A percentile compares a stretch with the other conserved stretches of the same genome.
Evolutionary conservation across 2,888 invertebrate genomes (phyloP).

Genomic region (Amiota minor): DNA sequence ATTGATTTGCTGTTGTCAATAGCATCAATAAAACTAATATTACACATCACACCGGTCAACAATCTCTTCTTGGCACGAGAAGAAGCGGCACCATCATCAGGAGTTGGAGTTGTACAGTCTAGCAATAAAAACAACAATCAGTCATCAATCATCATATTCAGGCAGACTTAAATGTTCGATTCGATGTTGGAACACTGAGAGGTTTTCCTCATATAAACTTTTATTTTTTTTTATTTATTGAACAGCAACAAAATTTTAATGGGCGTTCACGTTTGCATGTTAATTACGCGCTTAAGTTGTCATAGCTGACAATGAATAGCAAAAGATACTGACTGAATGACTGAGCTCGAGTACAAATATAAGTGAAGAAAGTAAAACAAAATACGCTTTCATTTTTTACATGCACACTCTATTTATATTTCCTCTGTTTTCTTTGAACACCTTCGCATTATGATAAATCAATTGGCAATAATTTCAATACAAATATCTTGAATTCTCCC

Average conservation of each 20-base stretch:
- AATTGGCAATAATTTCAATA: no score
- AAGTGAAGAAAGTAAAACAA: conserved; percentile 39
- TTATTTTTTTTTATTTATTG: background rate
- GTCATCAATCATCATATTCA: background rate
- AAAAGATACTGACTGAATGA: background rate
- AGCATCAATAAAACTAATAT: background rate
- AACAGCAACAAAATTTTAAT: conserved; percentile 2
- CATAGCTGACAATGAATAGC: conserved; percentile 7
- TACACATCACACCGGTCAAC: background rate
- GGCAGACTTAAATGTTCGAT: background rate
- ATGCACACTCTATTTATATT: background rate
- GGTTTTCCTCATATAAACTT: background rate
- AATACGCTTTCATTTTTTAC: conserved; percentile 56
- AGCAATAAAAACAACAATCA: background rate
- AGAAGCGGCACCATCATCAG: background rate
- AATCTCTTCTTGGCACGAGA: background rate
- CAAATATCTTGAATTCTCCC: no score
- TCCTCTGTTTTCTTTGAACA: no score
- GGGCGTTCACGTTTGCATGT: conserved; percentile 21
- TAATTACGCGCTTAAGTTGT: conserved; percentile 21
- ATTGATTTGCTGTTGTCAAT: no score
- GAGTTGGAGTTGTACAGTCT: background rate
- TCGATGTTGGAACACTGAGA: background rate
- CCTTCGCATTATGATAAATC: no score
- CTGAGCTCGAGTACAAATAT: background rate